These are phyloP conservation scores for Ceratina japonica DNA, from an alignment of 1,140 invertebrate species.

Conservation along the genomic window DNA sequence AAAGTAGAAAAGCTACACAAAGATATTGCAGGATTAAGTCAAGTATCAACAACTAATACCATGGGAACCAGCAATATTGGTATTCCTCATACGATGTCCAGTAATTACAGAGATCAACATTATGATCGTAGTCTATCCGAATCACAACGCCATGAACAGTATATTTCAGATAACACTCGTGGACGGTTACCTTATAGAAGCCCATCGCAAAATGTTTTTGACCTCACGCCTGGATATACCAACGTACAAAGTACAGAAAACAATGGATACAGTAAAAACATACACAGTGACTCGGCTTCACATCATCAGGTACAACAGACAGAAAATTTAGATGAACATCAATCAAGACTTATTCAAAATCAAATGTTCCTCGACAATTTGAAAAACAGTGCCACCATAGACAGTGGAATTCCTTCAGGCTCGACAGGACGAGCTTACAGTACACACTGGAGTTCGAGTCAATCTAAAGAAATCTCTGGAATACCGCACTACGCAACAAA, in stretches of 20 bases:
- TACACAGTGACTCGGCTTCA: neutral
- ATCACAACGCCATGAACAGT: slow-evolving; percentile 37
- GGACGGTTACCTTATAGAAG: slow-evolving; percentile 11
- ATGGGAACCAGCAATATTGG: slow-evolving; percentile 14
- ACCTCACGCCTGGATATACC: slow-evolving; percentile 12
- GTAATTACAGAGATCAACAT: slow-evolving; percentile 29
- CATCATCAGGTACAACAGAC: slow-evolving; percentile 6
- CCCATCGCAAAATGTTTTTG: slow-evolving; percentile 12
- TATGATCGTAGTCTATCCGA: neutral
- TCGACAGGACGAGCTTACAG: slow-evolving; percentile 39
- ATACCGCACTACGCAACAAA: neutral
- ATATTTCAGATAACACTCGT: slow-evolving; percentile 4
- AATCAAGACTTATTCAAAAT: slow-evolving; percentile 19
- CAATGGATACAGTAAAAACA: slow-evolving; percentile 20
- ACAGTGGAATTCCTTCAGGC: neutral
- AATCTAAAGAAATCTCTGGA: neutral
- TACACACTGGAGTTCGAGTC: no score
- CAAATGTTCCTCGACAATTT: slow-evolving; percentile 18
- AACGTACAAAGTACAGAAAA: slow-evolving; percentile 9
- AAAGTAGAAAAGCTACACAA: slow-evolving; percentile 46
- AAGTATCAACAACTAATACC: slow-evolving; percentile 2
- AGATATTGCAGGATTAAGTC: slow-evolving; percentile 50
- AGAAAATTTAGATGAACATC: slow-evolving; percentile 16
- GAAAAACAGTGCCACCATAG: neutral
- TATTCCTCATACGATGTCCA: slow-evolving; percentile 42